Evolutionary conservation across 2,113 vertebrate genomes (phyloP), one percentile per base, ranked within the genome.

Genomic region (Melanerpes aurifrons): DNA sequence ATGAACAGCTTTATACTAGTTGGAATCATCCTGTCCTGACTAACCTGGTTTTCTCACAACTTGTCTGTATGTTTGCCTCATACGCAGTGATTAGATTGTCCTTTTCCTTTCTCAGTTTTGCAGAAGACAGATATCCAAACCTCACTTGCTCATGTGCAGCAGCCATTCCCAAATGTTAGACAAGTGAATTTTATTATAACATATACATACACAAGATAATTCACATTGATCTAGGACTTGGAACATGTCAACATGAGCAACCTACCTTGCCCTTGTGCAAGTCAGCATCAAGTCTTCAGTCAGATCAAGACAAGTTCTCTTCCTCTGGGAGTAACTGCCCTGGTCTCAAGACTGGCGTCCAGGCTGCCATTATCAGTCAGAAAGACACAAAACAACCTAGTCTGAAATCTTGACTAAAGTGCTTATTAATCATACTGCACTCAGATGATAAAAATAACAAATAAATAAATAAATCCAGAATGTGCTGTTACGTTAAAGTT

Each of bases 11-110:
- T 97, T 79, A 67, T 95, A 93, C 87, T 93, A 95, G 92, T 93
- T 82, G 90, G 92, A 95, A 87, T 94, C 94, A 94, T 87, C 82
- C 45, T 94, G 92, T 94, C 89, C 87, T 89, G 94, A 93, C 93
- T 96, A 93, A 95, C 92, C 96, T 92, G 93, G 70, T 35, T 91
- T 95, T 93, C 93, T 96, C 89, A 95, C 96, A 93, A 93, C 76
- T 83, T 91, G 91, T 95, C 87, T 91, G 10, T 92, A 8, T 94
- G 89, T 94, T 94, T 83, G 45, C 91, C 62, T 94, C 94, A 95
- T 94, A 64, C 40, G 25, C 61, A 54, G 66, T 58, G 80, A 62
- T 28, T 92, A 92, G 91, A 67, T 84, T 92, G 70, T 56, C 40
- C 37, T 92, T 95, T 90, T 74, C 26, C 59, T 75, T 56, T 80